A percentile compares a stretch with the other conserved stretches of the same genome.
Conservation (phyloP, 2,797 vertebrate genomes). For the Myotis vivesi region DNA sequence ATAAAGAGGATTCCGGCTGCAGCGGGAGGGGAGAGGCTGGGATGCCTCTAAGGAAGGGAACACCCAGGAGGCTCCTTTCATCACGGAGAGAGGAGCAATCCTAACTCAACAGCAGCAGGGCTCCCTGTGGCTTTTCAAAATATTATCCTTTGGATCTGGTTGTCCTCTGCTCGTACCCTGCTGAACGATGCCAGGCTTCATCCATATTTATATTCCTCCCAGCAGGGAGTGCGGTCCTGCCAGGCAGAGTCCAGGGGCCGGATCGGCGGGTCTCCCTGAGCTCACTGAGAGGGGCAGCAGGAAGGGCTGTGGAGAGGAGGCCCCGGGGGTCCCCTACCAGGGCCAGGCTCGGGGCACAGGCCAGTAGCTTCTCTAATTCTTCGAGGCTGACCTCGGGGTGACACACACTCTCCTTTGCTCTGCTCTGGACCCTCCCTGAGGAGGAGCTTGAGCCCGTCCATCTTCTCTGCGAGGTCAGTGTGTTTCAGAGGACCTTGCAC, state of each 20-base stretch:
- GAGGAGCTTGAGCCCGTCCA: background rate
- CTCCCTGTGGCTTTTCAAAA: slow-evolving; percentile 71
- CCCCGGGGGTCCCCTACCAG: fast-evolving
- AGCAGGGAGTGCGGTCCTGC: background rate
- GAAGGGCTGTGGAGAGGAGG: background rate
- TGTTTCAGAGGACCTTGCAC: background rate
- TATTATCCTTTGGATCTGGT: slow-evolving; percentile 55
- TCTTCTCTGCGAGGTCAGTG: background rate
- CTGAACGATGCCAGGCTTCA: slow-evolving; percentile 41
- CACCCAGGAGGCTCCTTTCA: slow-evolving; percentile 57
- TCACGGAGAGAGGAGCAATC: slow-evolving; percentile 48
- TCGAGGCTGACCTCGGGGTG: background rate
- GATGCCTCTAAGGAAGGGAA: slow-evolving; percentile 51
- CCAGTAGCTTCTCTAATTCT: background rate
- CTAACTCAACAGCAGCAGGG: slow-evolving; percentile 26
- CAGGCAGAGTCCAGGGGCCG: background rate
- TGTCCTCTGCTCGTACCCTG: slow-evolving; percentile 8
- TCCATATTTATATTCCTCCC: slow-evolving; percentile 52
- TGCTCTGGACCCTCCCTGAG: background rate
- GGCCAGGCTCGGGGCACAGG: background rate
- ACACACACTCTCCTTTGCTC: background rate
- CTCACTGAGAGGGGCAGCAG: fast-evolving
- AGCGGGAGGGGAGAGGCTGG: background rate
- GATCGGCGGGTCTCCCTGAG: background rate
- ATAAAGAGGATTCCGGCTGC: background rate